Base-by-base conservation (phyloP, 2,113 vertebrate genomes). In the Oncorhynchus mykiss region DNA sequence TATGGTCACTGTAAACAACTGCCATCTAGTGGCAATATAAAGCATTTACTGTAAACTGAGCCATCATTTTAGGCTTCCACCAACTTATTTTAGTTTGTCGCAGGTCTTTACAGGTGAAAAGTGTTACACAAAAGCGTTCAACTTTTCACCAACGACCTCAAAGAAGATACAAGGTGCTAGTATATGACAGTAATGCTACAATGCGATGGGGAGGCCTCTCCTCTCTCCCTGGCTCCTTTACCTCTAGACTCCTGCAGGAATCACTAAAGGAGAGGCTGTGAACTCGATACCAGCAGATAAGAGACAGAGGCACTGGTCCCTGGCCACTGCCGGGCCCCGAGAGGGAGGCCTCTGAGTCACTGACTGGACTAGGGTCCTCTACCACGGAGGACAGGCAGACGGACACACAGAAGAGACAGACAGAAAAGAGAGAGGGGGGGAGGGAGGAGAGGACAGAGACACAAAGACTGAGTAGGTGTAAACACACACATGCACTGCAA, bases 201-300 rank as follows among this genome's bases (percentile, higher is more conserved):
- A 22, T 62, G 59, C 2, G 18, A 45, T 31, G 25, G 12, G 29
- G 16, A 80, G 75, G 70, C 88, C 89, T 85, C 65, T 89, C 81
- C 86, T 82, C 73, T 81, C 82, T 82, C 82, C 87, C 88, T 88
- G 85, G 86, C 85, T 91, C 78, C 84, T 91, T 96, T 96, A 96
- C 94, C 95, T 96, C 95, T 82, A 95, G 87, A 87, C 92, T 94
- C 84, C 91, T 93, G 92, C 93, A 93, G 93, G 92, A 93, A 92
- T 95, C 94, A 94, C 94, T 93, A 94, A 95, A 94, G 92, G 93
- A 94, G 88, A 94, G 91, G 91, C 92, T 96, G 90, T 95, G 94
- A 91, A 92, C 90, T 90, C 92, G 92, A 92, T 94, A 94, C 94
- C 94, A 95, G 94, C 93, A 94, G 92, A 95, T 90, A 92, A 91